Conservation (phyloP, 2,113 vertebrate species). For the Panthera uncia region DNA sequence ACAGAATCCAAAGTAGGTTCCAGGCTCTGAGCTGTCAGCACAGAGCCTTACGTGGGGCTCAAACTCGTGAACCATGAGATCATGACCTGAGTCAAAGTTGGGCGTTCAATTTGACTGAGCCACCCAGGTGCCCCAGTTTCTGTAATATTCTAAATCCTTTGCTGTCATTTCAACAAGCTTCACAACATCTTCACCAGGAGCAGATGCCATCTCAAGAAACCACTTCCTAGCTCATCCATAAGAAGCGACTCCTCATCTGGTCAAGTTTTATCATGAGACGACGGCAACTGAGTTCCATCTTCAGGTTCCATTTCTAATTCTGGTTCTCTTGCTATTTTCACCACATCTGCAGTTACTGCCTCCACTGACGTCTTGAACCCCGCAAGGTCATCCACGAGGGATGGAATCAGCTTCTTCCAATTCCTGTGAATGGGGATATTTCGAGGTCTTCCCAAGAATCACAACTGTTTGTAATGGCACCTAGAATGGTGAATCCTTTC, state of each 20-base stretch:
- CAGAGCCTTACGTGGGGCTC: too few relatives aligned
- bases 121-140: too few relatives aligned
- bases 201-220: neutral
- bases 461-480: neutral
- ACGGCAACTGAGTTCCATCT: neutral
- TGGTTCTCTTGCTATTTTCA: neutral
- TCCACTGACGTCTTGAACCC: neutral
- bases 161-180: neutral
- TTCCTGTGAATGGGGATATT: neutral
- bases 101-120: too few relatives aligned
- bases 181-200: neutral
- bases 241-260: neutral
- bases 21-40: too few relatives aligned
- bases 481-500: neutral
- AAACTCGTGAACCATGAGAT: too few relatives aligned
- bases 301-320: neutral
- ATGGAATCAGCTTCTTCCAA: neutral
- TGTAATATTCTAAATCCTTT: neutral
- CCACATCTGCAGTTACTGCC: neutral
- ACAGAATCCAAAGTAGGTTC: too few relatives aligned
- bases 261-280: neutral
- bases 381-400: neutral
- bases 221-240: neutral
- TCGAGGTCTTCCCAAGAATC: neutral
- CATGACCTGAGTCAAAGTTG: too few relatives aligned